These are phyloP conservation scores for Zaprionus gabonicus DNA, from an alignment of 1,140 invertebrate species.

Conservation along the genomic window DNA sequence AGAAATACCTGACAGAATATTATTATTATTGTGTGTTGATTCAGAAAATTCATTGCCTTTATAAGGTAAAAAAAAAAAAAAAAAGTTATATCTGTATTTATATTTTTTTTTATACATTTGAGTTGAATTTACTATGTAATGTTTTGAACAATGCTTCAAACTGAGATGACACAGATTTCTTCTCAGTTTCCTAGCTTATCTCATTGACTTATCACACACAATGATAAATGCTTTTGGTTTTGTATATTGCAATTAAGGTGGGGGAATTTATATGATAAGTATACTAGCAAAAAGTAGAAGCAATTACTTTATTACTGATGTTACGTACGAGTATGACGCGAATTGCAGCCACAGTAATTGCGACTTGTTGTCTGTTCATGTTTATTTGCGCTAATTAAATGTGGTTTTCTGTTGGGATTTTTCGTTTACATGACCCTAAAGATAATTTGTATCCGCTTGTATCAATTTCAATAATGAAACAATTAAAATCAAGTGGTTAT, in stretches of 20 bases:
- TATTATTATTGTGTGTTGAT: too few relatives aligned
- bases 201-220: background rate
- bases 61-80: too few relatives aligned
- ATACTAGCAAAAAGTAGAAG: background rate
- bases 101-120: too few relatives aligned
- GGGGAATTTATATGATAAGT: constrained; percentile 1
- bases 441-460: background rate
- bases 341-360: background rate
- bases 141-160: background rate
- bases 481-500: background rate
- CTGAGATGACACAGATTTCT: background rate
- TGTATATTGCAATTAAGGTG: background rate
- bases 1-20: background rate
- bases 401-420: background rate
- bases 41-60: too few relatives aligned
- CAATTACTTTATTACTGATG: background rate
- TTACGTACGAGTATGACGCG: background rate
- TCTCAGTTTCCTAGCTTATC: background rate
- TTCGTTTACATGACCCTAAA: background rate
- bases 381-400: constrained; percentile 7
- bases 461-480: background rate
- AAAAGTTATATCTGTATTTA: too few relatives aligned
- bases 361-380: constrained; percentile 2
- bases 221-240: constrained; percentile 1
- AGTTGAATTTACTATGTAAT: background rate